Percentiles rank a stretch among this genome's conserved stretches.
Conservation (phyloP, 2,888 invertebrate genomes). For the Watsonalla binaria region DNA sequence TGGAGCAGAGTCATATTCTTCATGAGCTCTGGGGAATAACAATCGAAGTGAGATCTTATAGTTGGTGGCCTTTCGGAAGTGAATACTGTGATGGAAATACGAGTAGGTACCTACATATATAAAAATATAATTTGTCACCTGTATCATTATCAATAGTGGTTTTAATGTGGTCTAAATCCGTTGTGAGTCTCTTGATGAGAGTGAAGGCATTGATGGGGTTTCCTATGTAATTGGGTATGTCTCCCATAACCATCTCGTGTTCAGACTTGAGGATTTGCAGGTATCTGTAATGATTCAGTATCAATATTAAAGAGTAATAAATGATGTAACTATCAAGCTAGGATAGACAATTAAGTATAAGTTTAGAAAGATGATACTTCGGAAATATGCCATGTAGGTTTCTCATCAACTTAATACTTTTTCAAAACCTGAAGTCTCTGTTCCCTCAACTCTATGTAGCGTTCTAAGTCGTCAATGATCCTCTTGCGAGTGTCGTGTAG, state of each 20-base stretch:
- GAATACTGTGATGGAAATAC: too few relatives aligned
- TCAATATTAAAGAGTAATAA: too few relatives aligned
- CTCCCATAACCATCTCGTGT: conserved; percentile 87
- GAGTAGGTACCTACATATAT: too few relatives aligned
- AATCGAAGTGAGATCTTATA: neutral
- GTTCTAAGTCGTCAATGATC: neutral
- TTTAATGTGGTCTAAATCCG: conserved; percentile 93
- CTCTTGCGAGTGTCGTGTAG: neutral
- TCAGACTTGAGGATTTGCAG: conserved; percentile 85
- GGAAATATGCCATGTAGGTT: too few relatives aligned
- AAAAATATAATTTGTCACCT: conserved; percentile 33
- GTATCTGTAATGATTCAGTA: conserved; percentile 72
- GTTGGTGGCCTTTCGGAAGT: too few relatives aligned
- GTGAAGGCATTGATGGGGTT: conserved; percentile 98
- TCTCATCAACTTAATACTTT: neutral
- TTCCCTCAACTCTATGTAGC: neutral
- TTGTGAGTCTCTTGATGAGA: conserved; percentile 94
- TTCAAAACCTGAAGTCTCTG: neutral
- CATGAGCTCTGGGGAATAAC: conserved; percentile 79
- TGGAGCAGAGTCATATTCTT: conserved; percentile 87
- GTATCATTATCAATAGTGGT: conserved; percentile 82
- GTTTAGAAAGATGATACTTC: too few relatives aligned
- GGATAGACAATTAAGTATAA: too few relatives aligned
- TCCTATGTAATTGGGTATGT: conserved; percentile 88
- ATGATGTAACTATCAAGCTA: too few relatives aligned